Conservation (phyloP, 2,888 invertebrate genomes). For the Lithophane semibrunnea region DNA sequence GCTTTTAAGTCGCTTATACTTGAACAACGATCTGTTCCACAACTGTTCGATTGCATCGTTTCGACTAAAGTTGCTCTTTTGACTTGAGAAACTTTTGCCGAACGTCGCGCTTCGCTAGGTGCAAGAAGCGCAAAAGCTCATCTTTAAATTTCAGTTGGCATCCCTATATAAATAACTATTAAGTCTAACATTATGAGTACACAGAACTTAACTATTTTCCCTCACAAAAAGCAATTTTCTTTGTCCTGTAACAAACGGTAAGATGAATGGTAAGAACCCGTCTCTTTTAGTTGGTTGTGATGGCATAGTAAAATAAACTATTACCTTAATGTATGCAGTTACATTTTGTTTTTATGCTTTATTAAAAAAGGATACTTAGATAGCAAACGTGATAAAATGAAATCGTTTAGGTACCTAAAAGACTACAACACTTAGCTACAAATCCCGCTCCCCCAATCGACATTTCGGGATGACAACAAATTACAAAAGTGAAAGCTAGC, state of each 20-base stretch:
- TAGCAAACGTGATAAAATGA: background rate
- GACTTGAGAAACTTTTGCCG: constrained; percentile 48
- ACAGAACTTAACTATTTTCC: constrained; percentile 17
- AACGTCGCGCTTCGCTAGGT: constrained; percentile 39
- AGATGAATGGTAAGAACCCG: constrained; percentile 27
- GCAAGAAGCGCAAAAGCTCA: constrained; percentile 45
- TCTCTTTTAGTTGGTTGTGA: constrained; percentile 25
- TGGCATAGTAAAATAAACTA: constrained; percentile 9
- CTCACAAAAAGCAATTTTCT: constrained; percentile 19
- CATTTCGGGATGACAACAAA: constrained; percentile 50
- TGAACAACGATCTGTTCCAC: constrained; percentile 37
- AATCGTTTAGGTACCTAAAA: background rate
- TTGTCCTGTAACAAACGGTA: constrained; percentile 22
- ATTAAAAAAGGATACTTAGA: background rate
- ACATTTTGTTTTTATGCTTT: background rate
- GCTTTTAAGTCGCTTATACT: constrained; percentile 28
- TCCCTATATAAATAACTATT: constrained; percentile 46
- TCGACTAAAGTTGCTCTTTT: constrained; percentile 52
- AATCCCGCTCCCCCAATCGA: constrained; percentile 16
- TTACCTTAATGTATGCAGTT: background rate
- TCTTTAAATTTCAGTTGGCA: constrained; percentile 41
- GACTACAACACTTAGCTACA: background rate
- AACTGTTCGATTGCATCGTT: constrained; percentile 46
- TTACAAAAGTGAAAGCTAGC: constrained; percentile 57
- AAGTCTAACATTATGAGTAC: constrained; percentile 25